Base-by-base conservation (phyloP, 2,797 vertebrate species). In the Danio kyathit region DNA sequence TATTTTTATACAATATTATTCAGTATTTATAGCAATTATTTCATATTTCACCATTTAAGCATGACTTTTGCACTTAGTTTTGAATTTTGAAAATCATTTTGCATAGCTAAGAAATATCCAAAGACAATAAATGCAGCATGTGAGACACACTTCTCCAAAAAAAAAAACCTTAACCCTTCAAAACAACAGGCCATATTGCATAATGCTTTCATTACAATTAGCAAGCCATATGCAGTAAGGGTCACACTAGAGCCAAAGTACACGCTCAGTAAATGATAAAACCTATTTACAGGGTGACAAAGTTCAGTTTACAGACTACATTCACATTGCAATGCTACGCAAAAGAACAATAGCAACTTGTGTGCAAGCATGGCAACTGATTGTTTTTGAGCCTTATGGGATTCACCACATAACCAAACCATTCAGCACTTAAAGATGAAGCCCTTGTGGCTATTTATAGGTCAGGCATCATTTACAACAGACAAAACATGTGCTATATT, bases 241-340 rank as follows among this genome's bases (percentile, higher is more conserved):
- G 75, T 75, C 64, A 76, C 56, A 5, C 56, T 74, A 74, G 71
- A 72, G 90, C 87, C 90, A 93, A 94, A 92, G 92, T 93, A 92
- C 91, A 92, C 80, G 82, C 57, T 79, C 82, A 81, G 89, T 91
- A 87, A 92, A 91, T 91, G 90, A 94, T 92, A 91, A 92, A 93
- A 92, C 91, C 79, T 76, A 85, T 87, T 89, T 79, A 85, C 82
- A 85, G 74, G 52, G 88, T 92, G 89, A 88, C 91, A 93, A 94
- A 94, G 93, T 92, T 92, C 93, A 93, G 85, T 85, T 70, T 76
- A 66, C 75, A 64, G 56, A 73, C 75, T 77, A 86, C 29, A 80
- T 69, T 83, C 56, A 76, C 76, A 78, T 81, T 51, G 86, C 80
- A 76, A 82, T 70, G 73, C 75, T 85, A 56, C 56, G 70, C 74